These are phyloP conservation scores for Astreopora myriophthalma DNA, from an alignment of 64 coral and sea anemone genomes.

Conservation along the genomic window DNA sequence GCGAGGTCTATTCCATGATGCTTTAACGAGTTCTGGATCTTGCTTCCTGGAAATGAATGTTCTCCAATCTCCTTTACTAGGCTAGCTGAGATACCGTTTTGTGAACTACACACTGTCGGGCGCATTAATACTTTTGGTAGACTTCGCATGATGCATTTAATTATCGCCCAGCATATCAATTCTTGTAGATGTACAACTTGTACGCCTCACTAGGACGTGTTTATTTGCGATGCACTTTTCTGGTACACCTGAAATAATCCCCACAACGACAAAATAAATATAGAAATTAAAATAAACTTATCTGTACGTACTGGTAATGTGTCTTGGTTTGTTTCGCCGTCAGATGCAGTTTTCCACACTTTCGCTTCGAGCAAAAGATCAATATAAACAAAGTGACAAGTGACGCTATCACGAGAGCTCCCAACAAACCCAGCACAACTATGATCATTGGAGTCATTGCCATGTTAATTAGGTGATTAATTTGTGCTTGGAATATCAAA, in stretches of 20 bases:
- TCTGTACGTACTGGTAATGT: neutral
- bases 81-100: too few relatives aligned
- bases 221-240: too few relatives aligned
- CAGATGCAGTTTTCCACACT: conserved; percentile 38
- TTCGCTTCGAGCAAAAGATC: conserved; percentile 56
- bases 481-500: neutral
- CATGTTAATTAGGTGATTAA: neutral
- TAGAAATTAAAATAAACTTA: neutral
- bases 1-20: neutral
- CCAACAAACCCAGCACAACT: conserved; percentile 65
- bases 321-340: neutral
- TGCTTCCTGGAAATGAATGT: neutral
- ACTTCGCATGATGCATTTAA: too few relatives aligned
- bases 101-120: too few relatives aligned
- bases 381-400: conserved; percentile 61
- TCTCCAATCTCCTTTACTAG: too few relatives aligned
- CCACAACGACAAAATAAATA: neutral
- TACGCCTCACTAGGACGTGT: too few relatives aligned
- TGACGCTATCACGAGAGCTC: conserved; percentile 59
- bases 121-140: too few relatives aligned
- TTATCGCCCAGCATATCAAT: too few relatives aligned
- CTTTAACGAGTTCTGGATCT: conserved; percentile 14
- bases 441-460: conserved; percentile 68
- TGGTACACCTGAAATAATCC: too few relatives aligned
- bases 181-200: too few relatives aligned